Evolutionary conservation across 2,113 vertebrate species (phyloP).

Genomic region (Prietella phreatophila): DNA sequence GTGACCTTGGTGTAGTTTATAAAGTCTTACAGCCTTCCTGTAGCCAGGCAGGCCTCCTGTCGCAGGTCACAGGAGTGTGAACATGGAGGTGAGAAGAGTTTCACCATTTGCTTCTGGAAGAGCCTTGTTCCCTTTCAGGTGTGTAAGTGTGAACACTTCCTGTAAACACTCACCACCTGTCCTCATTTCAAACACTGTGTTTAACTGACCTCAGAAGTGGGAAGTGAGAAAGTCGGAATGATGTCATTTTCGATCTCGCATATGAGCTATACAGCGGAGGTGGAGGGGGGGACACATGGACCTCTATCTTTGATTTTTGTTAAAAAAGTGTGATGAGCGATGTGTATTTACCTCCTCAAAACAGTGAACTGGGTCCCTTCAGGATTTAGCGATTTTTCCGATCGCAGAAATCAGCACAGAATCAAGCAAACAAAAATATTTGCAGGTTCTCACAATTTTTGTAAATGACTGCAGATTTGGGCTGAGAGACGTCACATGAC

Average conservation of each 20-base stretch:
- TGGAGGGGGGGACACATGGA: neutral
- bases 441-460: too few species aligned
- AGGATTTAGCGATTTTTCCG: too few species aligned
- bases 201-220: neutral
- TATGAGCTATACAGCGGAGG: neutral
- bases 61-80: neutral
- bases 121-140: neutral
- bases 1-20: neutral
- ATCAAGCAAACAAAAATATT: too few species aligned
- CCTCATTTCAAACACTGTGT: neutral
- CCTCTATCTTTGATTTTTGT: neutral
- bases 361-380: too few species aligned
- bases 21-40: neutral
- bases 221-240: neutral
- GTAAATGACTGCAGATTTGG: too few species aligned
- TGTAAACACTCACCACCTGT: neutral
- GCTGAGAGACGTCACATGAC: too few species aligned
- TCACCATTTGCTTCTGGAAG: neutral
- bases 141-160: neutral
- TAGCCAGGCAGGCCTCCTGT: neutral
- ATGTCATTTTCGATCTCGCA: neutral
- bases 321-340: too few species aligned
- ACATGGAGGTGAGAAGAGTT: slow-evolving; percentile 5
- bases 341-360: too few species aligned
- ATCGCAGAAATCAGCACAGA: too few species aligned